These are phyloP conservation scores for Callorhinus ursinus DNA, from an alignment of 2,113 vertebrate species.

Conservation along the genomic window DNA sequence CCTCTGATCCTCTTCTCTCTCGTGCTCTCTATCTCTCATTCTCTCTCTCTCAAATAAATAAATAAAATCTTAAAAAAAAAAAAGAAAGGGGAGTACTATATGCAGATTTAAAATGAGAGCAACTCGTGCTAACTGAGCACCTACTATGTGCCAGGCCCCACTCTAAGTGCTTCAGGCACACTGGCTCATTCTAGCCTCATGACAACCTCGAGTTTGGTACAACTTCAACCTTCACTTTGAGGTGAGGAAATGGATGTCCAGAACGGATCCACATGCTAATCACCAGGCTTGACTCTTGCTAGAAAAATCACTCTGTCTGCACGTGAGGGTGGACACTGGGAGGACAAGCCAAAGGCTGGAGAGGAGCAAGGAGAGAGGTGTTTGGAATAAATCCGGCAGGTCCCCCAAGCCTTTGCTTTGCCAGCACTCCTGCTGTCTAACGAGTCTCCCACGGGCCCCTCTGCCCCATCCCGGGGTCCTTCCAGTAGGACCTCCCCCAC, in stretches of 20 bases:
- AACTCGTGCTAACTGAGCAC: fast-evolving
- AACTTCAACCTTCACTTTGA: not conserved
- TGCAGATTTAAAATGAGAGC: not conserved
- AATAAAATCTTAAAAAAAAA: too few relatives aligned
- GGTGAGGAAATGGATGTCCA: not conserved
- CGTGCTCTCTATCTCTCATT: too few relatives aligned
- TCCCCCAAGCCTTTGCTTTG: not conserved
- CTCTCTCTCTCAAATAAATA: too few relatives aligned
- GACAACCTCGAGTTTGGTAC: not conserved
- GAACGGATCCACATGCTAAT: not conserved
- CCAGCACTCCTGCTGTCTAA: not conserved
- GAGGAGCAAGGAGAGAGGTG: not conserved
- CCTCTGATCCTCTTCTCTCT: too few relatives aligned
- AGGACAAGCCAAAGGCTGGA: not conserved
- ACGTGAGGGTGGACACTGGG: not conserved
- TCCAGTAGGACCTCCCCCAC: not conserved
- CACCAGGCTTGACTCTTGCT: not conserved
- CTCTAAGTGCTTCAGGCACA: not conserved
- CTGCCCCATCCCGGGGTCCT: not conserved
- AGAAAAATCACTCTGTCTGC: not conserved
- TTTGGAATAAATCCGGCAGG: not conserved
- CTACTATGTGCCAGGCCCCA: not conserved
- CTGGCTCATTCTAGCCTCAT: not conserved
- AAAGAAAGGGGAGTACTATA: not conserved
- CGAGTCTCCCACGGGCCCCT: not conserved